phyloP scores from a whole-genome alignment of 1,140 invertebrate genomes.

The Schlechtendalia chinensis region DNA sequence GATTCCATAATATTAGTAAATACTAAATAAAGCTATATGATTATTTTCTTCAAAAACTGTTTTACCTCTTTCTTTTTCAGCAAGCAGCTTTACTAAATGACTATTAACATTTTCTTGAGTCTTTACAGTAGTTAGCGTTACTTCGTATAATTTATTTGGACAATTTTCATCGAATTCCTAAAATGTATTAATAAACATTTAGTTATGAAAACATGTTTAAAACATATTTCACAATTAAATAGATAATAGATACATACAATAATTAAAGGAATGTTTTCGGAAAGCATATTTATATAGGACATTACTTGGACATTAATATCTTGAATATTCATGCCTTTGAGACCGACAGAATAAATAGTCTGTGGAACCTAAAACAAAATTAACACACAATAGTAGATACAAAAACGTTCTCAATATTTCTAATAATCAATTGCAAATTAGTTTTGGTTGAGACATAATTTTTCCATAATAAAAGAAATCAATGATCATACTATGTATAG shows the following conservation, averaged over 20 bases:
- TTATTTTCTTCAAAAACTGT: not conserved
- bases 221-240: not conserved
- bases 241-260: slow-evolving; percentile 25
- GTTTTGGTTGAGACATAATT: too few species aligned
- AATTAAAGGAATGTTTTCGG: slow-evolving; percentile 37
- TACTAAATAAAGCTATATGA: not conserved
- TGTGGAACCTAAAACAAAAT: slow-evolving; percentile 23
- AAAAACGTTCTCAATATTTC: not conserved
- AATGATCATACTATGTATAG: too few species aligned
- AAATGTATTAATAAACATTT: slow-evolving; percentile 8
- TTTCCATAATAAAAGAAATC: too few species aligned
- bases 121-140: slow-evolving; percentile 26
- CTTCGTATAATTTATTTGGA: slow-evolving; percentile 9
- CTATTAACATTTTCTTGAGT: slow-evolving; percentile 35
- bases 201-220: not conserved
- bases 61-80: slow-evolving; percentile 41
- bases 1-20: not conserved
- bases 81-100: slow-evolving; percentile 4
- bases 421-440: too few species aligned
- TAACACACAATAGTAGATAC: not conserved
- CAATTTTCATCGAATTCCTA: slow-evolving; percentile 28
- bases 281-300: slow-evolving; percentile 35
- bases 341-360: slow-evolving; percentile 6
- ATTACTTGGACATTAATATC: not conserved
- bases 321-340: not conserved